Evolutionary conservation across 2,797 vertebrate species (phyloP).

Genomic region (Phalanger gymnotis): DNA sequence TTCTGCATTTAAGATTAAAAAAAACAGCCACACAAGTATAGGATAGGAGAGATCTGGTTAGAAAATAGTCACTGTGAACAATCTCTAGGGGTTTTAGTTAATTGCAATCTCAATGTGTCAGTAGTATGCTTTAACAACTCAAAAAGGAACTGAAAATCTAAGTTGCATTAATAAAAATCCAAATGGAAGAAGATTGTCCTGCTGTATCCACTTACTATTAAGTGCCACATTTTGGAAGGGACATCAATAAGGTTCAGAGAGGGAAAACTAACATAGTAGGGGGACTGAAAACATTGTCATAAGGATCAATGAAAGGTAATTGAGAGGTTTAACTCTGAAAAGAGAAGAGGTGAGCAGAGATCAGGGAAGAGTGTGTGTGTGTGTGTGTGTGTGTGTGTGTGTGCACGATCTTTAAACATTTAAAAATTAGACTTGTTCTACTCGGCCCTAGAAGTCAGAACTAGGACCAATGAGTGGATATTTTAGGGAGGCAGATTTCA

Average conservation of each 20-base stretch:
- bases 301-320: neutral
- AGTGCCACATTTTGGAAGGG: neutral
- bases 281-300: neutral
- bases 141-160: neutral
- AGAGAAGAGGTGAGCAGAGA: neutral
- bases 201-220: neutral
- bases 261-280: neutral
- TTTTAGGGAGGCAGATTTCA: neutral
- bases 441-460: neutral
- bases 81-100: neutral
- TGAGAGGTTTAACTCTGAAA: neutral
- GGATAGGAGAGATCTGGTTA: neutral
- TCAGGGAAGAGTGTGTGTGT: neutral
- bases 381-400: neutral
- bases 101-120: neutral
- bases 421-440: neutral
- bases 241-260: neutral
- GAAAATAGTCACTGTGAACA: neutral
- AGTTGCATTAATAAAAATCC: neutral
- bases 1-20: neutral
- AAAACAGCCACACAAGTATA: neutral
- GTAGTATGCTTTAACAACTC: neutral
- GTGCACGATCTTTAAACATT: neutral
- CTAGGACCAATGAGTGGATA: neutral
- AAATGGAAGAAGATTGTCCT: neutral